Evolutionary conservation across 1,140 invertebrate genomes (phyloP), one percentile per base, ranked within the genome.

Genomic region (Diprion similis): DNA sequence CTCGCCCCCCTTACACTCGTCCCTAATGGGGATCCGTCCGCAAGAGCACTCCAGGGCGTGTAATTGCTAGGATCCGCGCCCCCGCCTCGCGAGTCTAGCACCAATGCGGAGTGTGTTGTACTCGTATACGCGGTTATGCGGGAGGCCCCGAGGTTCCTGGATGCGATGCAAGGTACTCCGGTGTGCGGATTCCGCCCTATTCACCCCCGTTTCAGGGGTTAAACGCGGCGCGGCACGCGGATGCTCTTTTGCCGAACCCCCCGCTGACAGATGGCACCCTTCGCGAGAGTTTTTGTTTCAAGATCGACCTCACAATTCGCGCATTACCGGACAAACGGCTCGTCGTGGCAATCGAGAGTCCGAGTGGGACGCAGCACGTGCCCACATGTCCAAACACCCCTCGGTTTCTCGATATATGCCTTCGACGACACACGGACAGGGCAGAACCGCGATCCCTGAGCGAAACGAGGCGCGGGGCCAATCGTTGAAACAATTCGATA

Each of bases 41-140:
- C 79, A 76, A 87, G 83, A 81, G 82, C 78, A 83, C 86, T 88
- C 79, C 82, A 87, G 82, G 83, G 80, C 79, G 81, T 87, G 86
- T 88, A 88, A 88, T 88, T 88, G 85, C 86, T 87, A 84, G 84
- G 86, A 87, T 87, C 85, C 81, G 86, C 83, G 83, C 85, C 81
- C 84, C 86, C 78, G 85, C 81, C 84, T 85, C 78, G 82, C 66
- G 15, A 19, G 66, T 45, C 73, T 69, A 76, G 78, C 78, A 79
- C 77, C 77, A 78, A 70, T 85, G 85, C 82, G 75, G 83, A 82
- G 81, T 86, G 81, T 81, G 72, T 71, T 72, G 73, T 73, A 77
- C 79, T 71, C 72, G 73, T 73, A 77, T 79, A 78, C 10, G 47
- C 69, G 45, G n/a, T 70, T 13, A 70, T 70, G 15, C 18, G n/a